These are phyloP conservation scores for Aphelinus atriplicis DNA, from an alignment of 1,140 invertebrate genomes.

Conservation along the genomic window DNA sequence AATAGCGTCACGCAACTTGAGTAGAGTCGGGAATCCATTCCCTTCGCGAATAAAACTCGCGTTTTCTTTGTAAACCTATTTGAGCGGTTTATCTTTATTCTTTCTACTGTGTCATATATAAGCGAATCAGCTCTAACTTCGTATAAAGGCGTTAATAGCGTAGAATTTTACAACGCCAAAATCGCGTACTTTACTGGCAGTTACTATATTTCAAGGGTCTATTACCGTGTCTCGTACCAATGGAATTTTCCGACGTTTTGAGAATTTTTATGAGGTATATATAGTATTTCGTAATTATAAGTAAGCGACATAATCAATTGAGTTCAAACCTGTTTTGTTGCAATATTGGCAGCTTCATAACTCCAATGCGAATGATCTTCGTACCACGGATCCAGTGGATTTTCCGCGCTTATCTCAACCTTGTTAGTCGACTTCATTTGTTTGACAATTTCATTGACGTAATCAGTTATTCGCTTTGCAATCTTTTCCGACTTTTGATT, in stretches of 20 bases:
- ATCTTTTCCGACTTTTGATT: slow-evolving; percentile 68
- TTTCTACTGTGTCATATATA: too few species aligned
- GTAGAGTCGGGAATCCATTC: slow-evolving; percentile 40
- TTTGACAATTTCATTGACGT: slow-evolving; percentile 67
- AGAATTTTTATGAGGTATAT: too few species aligned
- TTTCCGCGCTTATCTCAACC: slow-evolving; percentile 60
- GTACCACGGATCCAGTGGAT: slow-evolving; percentile 41
- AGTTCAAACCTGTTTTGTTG: slow-evolving; percentile 40
- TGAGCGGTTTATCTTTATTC: background rate
- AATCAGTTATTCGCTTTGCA: slow-evolving; percentile 59
- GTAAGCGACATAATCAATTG: too few species aligned
- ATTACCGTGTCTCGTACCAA: too few species aligned
- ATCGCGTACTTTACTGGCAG: too few species aligned
- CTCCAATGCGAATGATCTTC: slow-evolving; percentile 45
- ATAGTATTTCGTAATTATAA: too few species aligned
- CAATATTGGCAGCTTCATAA: slow-evolving; percentile 45
- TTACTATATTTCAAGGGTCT: too few species aligned
- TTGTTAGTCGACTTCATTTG: slow-evolving; percentile 69
- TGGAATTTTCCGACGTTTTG: too few species aligned
- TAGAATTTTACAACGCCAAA: too few species aligned
- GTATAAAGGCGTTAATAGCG: too few species aligned
- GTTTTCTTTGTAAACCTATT: slow-evolving; percentile 45
- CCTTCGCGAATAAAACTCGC: slow-evolving; percentile 46
- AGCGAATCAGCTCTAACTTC: too few species aligned
- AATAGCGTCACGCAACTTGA: slow-evolving; percentile 39